Evolutionary conservation across 2,113 vertebrate species (phyloP).

Genomic region (Oryctolagus cuniculus): DNA sequence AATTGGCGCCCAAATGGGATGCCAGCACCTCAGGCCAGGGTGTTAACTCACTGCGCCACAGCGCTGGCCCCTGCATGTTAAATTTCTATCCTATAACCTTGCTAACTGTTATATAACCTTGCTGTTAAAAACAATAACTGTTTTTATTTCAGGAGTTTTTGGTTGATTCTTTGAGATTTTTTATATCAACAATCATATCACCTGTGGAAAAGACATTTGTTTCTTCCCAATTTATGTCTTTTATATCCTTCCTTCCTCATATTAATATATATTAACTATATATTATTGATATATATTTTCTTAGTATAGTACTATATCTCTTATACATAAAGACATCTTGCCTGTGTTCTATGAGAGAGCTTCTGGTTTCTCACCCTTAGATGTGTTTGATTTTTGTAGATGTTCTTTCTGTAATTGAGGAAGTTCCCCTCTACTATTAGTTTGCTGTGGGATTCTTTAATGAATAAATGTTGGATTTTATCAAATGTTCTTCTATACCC

Average conservation of each 20-base stretch:
- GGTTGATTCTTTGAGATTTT: not conserved
- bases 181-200: not conserved
- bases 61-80: not conserved
- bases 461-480: not conserved
- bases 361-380: not conserved
- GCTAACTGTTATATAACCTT: no score
- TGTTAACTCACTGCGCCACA: no score
- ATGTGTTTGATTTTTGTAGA: not conserved
- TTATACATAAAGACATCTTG: not conserved
- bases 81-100: not conserved
- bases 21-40: no score
- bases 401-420: not conserved
- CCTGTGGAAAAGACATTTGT: not conserved
- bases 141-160: conserved; percentile 15
- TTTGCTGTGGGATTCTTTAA: not conserved
- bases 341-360: not conserved
- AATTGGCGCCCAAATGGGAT: no score
- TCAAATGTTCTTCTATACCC: not conserved
- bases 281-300: no score
- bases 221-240: not conserved
- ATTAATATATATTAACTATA: not conserved
- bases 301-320: no score
- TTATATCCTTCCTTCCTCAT: not conserved
- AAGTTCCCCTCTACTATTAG: not conserved
- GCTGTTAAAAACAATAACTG: not conserved